Conservation (phyloP, 2,797 vertebrate genomes). For the Galago senegalensis region DNA sequence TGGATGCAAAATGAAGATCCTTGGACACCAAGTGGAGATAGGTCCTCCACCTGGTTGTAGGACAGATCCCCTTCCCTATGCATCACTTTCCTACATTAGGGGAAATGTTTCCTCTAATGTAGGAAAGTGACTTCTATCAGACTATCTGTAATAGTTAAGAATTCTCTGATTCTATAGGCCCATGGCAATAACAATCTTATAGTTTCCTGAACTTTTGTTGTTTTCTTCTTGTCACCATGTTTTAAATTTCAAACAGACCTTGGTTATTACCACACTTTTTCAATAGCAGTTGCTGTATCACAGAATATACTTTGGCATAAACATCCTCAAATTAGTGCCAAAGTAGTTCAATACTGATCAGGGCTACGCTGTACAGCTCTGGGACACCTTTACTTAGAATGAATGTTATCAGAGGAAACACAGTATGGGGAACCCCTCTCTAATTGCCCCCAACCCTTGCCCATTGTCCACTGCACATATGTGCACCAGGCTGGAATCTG, state of each 20-base stretch:
- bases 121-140: not conserved
- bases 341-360: not conserved
- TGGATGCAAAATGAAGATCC: not conserved
- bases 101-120: not conserved
- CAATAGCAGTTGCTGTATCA: not conserved
- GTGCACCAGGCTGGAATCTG: not conserved
- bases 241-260: conserved; percentile 30
- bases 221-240: not conserved
- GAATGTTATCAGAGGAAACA: not conserved
- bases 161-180: not conserved
- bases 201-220: not conserved
- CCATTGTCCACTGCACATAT: accelerated
- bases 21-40: not conserved
- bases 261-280: not conserved
- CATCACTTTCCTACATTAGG: not conserved
- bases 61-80: not conserved
- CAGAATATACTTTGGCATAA: conserved; percentile 9
- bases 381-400: not conserved
- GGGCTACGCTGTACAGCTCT: not conserved
- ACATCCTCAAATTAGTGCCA: not conserved
- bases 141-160: not conserved
- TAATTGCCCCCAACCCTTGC: not conserved
- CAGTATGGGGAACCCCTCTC: not conserved
- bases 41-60: not conserved
- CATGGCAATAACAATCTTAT: not conserved